Conservation (phyloP, 1,140 invertebrate genomes). For the Drosophila erecta region DNA sequence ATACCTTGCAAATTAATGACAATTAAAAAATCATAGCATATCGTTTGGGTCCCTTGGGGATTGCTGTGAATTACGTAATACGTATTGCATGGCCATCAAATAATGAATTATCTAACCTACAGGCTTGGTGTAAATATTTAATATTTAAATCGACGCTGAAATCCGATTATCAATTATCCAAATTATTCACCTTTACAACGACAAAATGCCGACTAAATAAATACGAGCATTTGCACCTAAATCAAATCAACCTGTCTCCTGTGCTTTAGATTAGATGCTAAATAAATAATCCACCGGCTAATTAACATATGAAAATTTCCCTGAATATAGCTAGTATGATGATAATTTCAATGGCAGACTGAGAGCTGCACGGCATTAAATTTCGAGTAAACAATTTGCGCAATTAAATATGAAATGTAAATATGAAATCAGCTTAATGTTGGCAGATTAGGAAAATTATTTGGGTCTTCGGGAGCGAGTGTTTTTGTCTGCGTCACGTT, state of each 20-base stretch:
- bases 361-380: not conserved
- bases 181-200: constrained; percentile 21
- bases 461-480: not conserved
- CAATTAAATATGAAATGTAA: constrained; percentile 44
- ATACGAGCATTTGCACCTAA: constrained; percentile 23
- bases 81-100: not conserved
- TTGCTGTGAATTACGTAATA: not conserved
- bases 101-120: not conserved
- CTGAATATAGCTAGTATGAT: not conserved
- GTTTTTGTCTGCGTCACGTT: constrained; percentile 28
- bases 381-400: constrained; percentile 24
- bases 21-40: constrained; percentile 8
- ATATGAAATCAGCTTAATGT: constrained; percentile 37
- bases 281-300: constrained; percentile 42
- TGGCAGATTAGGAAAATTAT: constrained; percentile 25
- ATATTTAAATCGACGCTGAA: not conserved
- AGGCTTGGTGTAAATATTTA: constrained; percentile 8
- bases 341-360: not conserved
- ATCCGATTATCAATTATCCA: constrained; percentile 32
- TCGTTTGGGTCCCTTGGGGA: not conserved
- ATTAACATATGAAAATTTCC: constrained; percentile 34
- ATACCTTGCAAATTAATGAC: not conserved
- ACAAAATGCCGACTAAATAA: constrained; percentile 34
- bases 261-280: constrained; percentile 14
- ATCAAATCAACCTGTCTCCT: constrained; percentile 14